phyloP scores from a whole-genome alignment of 2,113 vertebrate species.

The Melanocharis versteri region DNA sequence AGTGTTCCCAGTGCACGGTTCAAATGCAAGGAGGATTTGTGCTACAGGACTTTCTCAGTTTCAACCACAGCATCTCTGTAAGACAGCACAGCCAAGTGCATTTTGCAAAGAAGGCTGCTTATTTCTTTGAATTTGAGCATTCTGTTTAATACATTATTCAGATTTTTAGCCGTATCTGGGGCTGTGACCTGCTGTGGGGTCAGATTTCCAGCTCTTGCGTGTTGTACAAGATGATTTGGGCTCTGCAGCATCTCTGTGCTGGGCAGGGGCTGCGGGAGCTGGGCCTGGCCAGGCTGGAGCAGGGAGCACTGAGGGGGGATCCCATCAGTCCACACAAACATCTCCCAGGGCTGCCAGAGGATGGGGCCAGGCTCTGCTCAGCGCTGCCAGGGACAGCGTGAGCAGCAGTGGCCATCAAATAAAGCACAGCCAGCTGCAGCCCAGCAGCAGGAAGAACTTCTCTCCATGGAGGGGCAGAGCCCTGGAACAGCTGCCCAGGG shows the following conservation, averaged over 20 bases:
- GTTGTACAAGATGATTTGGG: neutral
- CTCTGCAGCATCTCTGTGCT: rapidly evolving
- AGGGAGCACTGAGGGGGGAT: neutral
- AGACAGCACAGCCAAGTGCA: neutral
- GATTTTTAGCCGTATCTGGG: neutral
- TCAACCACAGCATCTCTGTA: neutral
- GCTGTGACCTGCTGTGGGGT: neutral
- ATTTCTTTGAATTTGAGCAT: neutral
- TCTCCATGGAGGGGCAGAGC: neutral
- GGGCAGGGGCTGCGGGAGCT: neutral
- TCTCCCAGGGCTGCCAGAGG: neutral
- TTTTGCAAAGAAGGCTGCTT: neutral
- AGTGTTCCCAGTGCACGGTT: neutral
- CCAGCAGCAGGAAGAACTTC: neutral
- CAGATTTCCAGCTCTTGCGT: neutral
- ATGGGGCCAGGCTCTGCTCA: neutral
- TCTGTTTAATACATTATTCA: neutral
- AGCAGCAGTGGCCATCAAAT: neutral
- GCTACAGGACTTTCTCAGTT: neutral
- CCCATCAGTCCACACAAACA: neutral
- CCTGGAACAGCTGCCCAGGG: neutral
- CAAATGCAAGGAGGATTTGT: neutral
- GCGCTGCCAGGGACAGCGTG: neutral
- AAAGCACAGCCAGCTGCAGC: rapidly evolving
- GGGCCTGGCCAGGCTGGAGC: neutral